Base-by-base conservation (phyloP, 2,113 vertebrate species). In the Dromas ardeola region DNA sequence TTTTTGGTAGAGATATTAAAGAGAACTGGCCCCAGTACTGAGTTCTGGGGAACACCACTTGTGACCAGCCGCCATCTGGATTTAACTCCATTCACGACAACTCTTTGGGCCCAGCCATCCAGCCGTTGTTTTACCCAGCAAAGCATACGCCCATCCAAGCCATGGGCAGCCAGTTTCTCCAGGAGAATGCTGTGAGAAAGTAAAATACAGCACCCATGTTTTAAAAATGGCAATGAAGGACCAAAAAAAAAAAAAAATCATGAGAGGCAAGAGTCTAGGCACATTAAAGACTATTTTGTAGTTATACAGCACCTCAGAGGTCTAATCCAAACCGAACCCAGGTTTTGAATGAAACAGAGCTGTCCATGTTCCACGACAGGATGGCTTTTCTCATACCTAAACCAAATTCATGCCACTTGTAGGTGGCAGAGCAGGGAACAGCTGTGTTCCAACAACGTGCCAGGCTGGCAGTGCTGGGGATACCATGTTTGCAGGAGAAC, bases 331-430 rank as follows among this genome's bases (percentile, higher is more conserved):
- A 77, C 2, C 4, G 18, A 81, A 49, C 6, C 22, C 59, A 62
- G 22, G 7, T 69, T 85, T 40, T 63, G 34, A 87, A 76, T 27
- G 20, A 45, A 80, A 58, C 11, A 90, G 13, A 66, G 11, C 5
- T 67, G 11, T 21, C 29, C 9, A 4, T 1, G 5, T 74, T n/a
- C 23, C 20, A 32, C 3, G 1, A 5, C 3, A 1, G 38, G 11
- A 17, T 2, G 2, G 36, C 18, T 88, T 90, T 86, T 50, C 45
- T 94, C 47, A 76, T 23, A 34, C 6, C 26, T 29, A 63, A 95
- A 55, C 1, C 49, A 74, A 25, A 15, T 22, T 62, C 19, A 47
- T 40, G n/a, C 8, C 27, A 21, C 26, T 34, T 84, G 47, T 34
- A 17, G 8, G 38, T 42, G 21, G 47, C 56, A 93, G 11, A 81